Percentiles rank a stretch among this genome's conserved stretches.
These are phyloP conservation scores for Anoplius nigerrimus DNA, from an alignment of 2,888 invertebrate genomes.

Conservation along the genomic window DNA sequence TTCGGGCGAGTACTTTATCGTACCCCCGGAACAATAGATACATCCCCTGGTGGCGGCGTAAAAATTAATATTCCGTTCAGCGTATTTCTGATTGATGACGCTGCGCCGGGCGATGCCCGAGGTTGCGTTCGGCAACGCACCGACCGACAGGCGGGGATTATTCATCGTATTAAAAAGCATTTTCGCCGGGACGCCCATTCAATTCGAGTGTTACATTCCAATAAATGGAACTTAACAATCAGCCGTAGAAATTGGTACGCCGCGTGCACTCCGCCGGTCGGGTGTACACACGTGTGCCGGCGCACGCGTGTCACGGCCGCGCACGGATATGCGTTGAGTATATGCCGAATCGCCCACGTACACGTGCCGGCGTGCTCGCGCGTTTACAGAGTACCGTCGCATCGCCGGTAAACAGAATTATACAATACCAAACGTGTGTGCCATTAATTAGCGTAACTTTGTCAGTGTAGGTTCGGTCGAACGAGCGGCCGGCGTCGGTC, in stretches of 20 bases:
- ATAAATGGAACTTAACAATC: conserved; percentile 62
- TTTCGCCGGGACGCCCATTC: conserved; percentile 44
- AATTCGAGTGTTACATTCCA: conserved; percentile 56
- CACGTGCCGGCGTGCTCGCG: conserved; percentile 1
- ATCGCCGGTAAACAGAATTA: conserved; percentile 55
- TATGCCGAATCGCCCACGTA: too few species aligned
- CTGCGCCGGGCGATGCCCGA: conserved; percentile 39
- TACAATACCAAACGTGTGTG: conserved; percentile 53
- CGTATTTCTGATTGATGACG: conserved; percentile 31
- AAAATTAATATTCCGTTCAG: conserved; percentile 17
- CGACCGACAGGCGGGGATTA: conserved; percentile 37
- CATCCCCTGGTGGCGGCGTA: not conserved
- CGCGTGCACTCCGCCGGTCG: too few species aligned
- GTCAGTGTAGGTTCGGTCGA: conserved; percentile 25
- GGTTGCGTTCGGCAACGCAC: conserved; percentile 42
- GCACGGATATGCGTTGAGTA: too few species aligned
- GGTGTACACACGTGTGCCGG: conserved; percentile 32
- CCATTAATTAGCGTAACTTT: conserved; percentile 59
- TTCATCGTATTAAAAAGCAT: conserved; percentile 57
- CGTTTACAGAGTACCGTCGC: conserved; percentile 1
- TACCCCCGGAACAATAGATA: too few species aligned
- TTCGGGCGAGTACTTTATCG: too few species aligned
- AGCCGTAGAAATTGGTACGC: conserved; percentile 46
- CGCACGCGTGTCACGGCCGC: conserved; percentile 12
- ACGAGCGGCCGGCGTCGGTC: conserved; percentile 4